phyloP scores from a whole-genome alignment of 1,140 invertebrate genomes.

The Mylabris phalerata region DNA sequence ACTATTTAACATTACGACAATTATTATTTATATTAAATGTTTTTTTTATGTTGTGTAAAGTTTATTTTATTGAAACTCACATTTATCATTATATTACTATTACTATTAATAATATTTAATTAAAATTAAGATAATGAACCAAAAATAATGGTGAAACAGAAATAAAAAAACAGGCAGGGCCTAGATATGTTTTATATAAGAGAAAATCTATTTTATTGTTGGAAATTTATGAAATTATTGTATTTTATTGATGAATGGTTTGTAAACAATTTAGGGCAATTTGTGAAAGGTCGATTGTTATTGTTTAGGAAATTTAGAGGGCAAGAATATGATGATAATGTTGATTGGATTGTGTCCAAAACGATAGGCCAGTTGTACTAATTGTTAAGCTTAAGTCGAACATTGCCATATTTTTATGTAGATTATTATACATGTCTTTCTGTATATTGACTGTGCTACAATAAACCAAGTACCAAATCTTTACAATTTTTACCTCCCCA shows the following conservation, averaged over 20 bases:
- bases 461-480: conserved; percentile 8
- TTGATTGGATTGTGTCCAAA: conserved; percentile 1
- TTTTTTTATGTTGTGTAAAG: background rate
- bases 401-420: conserved; percentile 10
- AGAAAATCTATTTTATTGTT: conserved; percentile 17
- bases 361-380: conserved; percentile 15
- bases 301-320: conserved; percentile 5
- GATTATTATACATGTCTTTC: conserved; percentile 15
- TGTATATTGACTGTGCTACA: conserved; percentile 13
- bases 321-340: conserved; percentile 4
- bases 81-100: background rate
- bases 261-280: conserved; percentile 1
- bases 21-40: too few relatives aligned
- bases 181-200: conserved; percentile 13
- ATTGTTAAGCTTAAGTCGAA: conserved; percentile 14
- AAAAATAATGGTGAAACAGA: conserved; percentile 1
- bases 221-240: conserved; percentile 17
- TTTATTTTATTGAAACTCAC: background rate
- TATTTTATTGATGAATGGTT: conserved; percentile 6
- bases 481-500: too few relatives aligned
- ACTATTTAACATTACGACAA: too few relatives aligned
- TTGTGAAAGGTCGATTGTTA: background rate
- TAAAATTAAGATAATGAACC: conserved; percentile 5
- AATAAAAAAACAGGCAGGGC: conserved; percentile 8
- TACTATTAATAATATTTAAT: conserved; percentile 5